Evolutionary conservation across 2,888 invertebrate genomes (phyloP).

Genomic region (Coecobrya sp.): DNA sequence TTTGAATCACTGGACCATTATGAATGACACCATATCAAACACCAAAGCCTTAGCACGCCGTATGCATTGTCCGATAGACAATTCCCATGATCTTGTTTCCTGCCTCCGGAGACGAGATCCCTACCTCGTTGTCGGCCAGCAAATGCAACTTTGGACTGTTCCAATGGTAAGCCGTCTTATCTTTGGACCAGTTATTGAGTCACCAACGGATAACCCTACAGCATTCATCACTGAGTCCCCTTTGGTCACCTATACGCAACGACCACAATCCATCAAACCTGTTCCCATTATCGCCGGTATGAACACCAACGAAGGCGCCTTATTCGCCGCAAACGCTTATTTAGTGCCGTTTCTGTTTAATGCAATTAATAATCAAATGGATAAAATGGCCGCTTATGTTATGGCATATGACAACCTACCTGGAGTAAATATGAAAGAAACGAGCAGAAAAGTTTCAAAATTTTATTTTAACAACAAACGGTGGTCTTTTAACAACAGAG

Average conservation of each 20-base stretch:
- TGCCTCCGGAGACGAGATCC: slow-evolving; percentile 81
- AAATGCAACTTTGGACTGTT: slow-evolving; percentile 72
- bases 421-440: slow-evolving; percentile 20
- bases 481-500: slow-evolving; percentile 62
- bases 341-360: slow-evolving; percentile 57
- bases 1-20: slow-evolving; percentile 80
- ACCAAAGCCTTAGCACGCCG: slow-evolving; percentile 71
- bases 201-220: slow-evolving; percentile 62
- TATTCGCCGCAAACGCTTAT: slow-evolving; percentile 70
- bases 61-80: slow-evolving; percentile 74
- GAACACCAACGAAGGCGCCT: slow-evolving; percentile 79
- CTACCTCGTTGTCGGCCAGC: slow-evolving; percentile 79
- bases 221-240: slow-evolving; percentile 82
- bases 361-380: slow-evolving; percentile 33
- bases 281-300: slow-evolving; percentile 81
- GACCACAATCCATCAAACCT: slow-evolving; percentile 45
- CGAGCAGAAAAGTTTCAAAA: slow-evolving; percentile 57
- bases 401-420: slow-evolving; percentile 61
- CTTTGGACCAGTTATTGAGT: slow-evolving; percentile 79
- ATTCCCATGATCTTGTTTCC: slow-evolving; percentile 70
- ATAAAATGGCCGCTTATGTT: slow-evolving; percentile 45
- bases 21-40: slow-evolving; percentile 80
- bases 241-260: slow-evolving; percentile 68
- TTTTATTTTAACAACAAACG: slow-evolving; percentile 71
- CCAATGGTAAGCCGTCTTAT: slow-evolving; percentile 41